Evolutionary conservation across 2,797 vertebrate species (phyloP), one percentile per base, ranked within the genome.

Genomic region (Schizopygopsis pylzovi): DNA sequence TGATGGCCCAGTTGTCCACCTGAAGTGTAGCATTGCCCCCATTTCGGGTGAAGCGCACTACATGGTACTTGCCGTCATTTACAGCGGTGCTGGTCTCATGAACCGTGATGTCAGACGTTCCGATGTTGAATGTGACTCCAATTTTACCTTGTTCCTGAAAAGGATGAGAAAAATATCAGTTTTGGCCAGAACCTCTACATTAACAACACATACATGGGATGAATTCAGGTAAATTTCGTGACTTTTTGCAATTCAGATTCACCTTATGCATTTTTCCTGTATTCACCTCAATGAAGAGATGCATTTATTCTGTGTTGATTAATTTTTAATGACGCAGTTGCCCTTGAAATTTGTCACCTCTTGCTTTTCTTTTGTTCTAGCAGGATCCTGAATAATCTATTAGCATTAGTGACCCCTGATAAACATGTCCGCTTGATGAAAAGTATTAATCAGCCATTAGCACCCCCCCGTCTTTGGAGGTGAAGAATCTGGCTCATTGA

Each of bases 1-100:
- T 99, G 92, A 99, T 96, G 0, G 97, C 95, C 98, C 98, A 98
- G 94, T 97, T 99, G 91, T 99, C 98, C 91, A 99, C 98, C 93
- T 99, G 98, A 65, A 99, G 96, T 0, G 98, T 99, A 41, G 98
- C 98, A 18, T 99, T 99, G 67, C 98, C 98, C 1, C 98, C 98
- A 0, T 99, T 99, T 90, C 98, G 96, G 83, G 97, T 99, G 91
- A 99, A 99, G 39, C 97, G 97, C 4, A 99, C 98, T 82, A 99
- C 97, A 0, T 99, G 98, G 90, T 99, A 99, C 90, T 99, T 99
- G 86, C 98, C 98, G 76, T 99, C 98, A 75, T 99, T 99, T 67
- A 99, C 98, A 0, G 98, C 96, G 11, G 95, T 98, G 85, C 97
- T 97, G 90, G 94, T 96, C 87, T 99, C 98, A 91, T 97, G 96